Base-by-base conservation (phyloP, 2,797 vertebrate genomes). In the Pristis pectinata region DNA sequence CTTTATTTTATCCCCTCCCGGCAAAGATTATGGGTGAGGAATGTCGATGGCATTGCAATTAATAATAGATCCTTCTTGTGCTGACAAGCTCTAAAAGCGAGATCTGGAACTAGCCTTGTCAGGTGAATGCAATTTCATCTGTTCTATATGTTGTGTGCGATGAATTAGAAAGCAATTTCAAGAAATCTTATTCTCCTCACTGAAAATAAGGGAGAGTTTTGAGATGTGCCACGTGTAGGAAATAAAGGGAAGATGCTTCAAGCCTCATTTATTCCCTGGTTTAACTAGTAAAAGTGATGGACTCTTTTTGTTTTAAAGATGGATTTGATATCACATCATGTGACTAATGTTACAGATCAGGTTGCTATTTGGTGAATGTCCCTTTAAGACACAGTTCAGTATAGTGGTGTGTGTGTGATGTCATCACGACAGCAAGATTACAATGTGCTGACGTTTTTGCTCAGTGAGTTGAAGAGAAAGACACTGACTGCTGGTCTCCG, bases 41-140 rank as follows among this genome's bases (percentile, higher is more conserved):
- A 95, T 95, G 95, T 95, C 95, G 95, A 95, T 95, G 96, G 95
- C 91, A 94, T 94, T 79, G 94, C 94, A 95, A 95, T 95, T 95
- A 96, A 95, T 95, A 95, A 95, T 96, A 95, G 96, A 95, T 95
- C 95, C 95, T 96, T 95, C 93, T 94, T 0, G 0, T 94, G 95
- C 94, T 93, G 94, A 92, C 95, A 95, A 95, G 95, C 95, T 95
- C 94, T 95, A 95, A 94, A 93, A 95, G 95, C 94, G 95, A 80
- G 67, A 76, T 44, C 83, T 72, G 80, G 61, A 2, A 41, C 22
- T 82, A 94, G 59, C 24, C 44, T 67, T 89, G 80, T 56, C 87
- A 53, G 67, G 34, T 89, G 94, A 94, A 56, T 91, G 67, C 15
- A 87, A 72, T 94, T 85, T 94, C 8, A 89, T 72, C 59, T 53